A percentile compares a stretch with the other conserved stretches of the same genome.
Conservation (phyloP, 2,113 vertebrate species). For the Strix aluco region DNA sequence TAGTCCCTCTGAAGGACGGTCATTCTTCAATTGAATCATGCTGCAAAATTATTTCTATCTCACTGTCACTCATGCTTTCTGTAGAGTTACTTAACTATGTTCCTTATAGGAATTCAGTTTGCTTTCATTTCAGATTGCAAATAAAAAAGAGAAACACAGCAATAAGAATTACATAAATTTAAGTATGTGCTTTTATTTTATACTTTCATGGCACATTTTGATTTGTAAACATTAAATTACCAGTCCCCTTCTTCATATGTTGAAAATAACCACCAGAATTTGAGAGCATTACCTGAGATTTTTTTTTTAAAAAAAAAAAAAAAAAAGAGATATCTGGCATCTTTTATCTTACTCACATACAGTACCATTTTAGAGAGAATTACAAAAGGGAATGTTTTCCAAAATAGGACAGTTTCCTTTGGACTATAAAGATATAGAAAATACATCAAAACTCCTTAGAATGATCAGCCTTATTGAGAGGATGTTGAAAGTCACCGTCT, state of each 20-base stretch:
- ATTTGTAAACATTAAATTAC: conserved; percentile 51
- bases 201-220: conserved; percentile 34
- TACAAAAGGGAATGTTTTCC: conserved; percentile 62
- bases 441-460: conserved; percentile 40
- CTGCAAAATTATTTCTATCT: background rate
- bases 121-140: background rate
- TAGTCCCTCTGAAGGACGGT: accelerated
- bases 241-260: background rate
- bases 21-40: background rate
- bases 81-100: background rate
- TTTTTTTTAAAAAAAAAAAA: background rate
- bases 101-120: background rate
- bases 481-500: conserved; percentile 30
- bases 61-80: background rate
- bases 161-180: background rate
- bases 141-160: background rate
- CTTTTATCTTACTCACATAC: conserved; percentile 37
- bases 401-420: conserved; percentile 58
- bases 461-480: conserved; percentile 42
- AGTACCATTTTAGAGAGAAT: conserved; percentile 55
- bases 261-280: conserved; percentile 46
- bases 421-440: conserved; percentile 73
- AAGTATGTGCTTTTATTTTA: conserved; percentile 66
- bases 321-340: background rate
- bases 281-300: conserved; percentile 59